These are phyloP conservation scores for rat (Rattus norvegicus) DNA, from an alignment of 2,113 vertebrate species.

Conservation along the genomic window GRCr8 NC_086020.1:7068001-7068500, in stretches of 20 bases:
- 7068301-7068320: background rate
- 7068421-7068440: background rate
- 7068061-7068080: background rate
- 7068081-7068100: background rate
- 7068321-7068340: rapidly evolving
- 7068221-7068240: background rate
- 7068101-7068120: background rate
- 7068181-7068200: background rate
- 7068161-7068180: background rate
- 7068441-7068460: background rate
- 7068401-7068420: background rate
- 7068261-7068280: background rate
- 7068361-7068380: background rate
- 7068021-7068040: background rate
- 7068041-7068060: background rate
- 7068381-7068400: background rate
- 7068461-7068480: background rate
- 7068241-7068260: background rate
- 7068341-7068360: too few species aligned
- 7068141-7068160: background rate
- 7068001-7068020: background rate
- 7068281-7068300: background rate
- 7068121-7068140: conserved; percentile 22
- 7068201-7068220: background rate
- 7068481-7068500: background rate